phyloP scores from a whole-genome alignment of 2,113 vertebrate species.

The Egretta garzetta region DNA sequence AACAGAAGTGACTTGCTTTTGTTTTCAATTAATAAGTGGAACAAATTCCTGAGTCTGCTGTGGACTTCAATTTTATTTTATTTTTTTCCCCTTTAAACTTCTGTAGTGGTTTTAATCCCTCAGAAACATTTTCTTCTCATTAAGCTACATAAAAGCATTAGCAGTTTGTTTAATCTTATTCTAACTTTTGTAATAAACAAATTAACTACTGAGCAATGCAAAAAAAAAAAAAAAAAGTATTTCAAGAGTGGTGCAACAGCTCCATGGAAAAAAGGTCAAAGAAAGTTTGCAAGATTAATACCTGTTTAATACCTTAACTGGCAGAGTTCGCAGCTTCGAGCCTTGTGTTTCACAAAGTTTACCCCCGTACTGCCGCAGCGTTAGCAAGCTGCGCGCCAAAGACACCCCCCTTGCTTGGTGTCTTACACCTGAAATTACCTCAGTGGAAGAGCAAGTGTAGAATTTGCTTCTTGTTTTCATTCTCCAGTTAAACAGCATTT shows the following conservation, averaged over 20 bases:
- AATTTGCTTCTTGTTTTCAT: accelerated
- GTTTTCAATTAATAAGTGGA: constrained; percentile 64
- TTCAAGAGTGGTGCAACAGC: background rate
- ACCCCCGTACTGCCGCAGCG: accelerated
- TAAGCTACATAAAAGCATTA: constrained; percentile 72
- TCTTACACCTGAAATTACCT: background rate
- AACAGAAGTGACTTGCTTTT: constrained; percentile 27
- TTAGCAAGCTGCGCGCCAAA: accelerated
- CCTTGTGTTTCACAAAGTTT: too few relatives aligned
- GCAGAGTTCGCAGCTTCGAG: background rate
- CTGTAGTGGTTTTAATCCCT: constrained; percentile 52
- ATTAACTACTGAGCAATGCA: constrained; percentile 47
- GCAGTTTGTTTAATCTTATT: constrained; percentile 72
- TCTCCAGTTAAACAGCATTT: background rate
- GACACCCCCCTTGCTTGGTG: accelerated
- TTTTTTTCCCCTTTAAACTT: constrained; percentile 9
- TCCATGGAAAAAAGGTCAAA: constrained; percentile 33
- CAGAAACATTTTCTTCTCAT: constrained; percentile 73
- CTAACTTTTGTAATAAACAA: constrained; percentile 74
- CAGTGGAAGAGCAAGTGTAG: background rate
- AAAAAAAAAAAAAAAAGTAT: background rate
- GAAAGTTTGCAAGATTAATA: background rate
- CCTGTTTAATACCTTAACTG: background rate
- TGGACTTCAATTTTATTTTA: background rate
- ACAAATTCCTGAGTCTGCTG: constrained; percentile 54